Evolutionary conservation across 2,113 vertebrate species (phyloP).

Genomic region (Pelobates fuscus): DNA sequence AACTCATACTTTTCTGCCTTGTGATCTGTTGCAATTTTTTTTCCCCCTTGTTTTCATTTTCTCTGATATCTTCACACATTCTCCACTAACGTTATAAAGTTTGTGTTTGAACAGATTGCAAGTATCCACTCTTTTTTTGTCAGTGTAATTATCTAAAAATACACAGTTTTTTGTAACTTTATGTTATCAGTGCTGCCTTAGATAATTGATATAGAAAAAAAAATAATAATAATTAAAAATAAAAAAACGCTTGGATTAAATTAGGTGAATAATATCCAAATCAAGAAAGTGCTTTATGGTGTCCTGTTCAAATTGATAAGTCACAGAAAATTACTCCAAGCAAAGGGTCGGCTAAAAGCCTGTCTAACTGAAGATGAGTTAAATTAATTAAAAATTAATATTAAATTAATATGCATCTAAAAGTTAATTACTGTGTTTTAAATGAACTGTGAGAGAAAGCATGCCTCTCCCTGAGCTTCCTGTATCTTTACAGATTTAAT

Average conservation of each 20-base stretch:
- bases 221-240: slow-evolving; percentile 54
- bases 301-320: slow-evolving; percentile 57
- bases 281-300: slow-evolving; percentile 49
- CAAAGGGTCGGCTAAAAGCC: slow-evolving; percentile 45
- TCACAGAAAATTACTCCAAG: slow-evolving; percentile 56
- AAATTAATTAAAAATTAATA: background rate
- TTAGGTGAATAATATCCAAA: slow-evolving; percentile 62
- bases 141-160: slow-evolving; percentile 47
- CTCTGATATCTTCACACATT: slow-evolving; percentile 6
- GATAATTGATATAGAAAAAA: slow-evolving; percentile 59
- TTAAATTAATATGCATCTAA: slow-evolving; percentile 9
- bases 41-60: slow-evolving; percentile 15
- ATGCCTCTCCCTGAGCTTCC: too few relatives aligned
- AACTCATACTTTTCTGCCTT: slow-evolving; percentile 39
- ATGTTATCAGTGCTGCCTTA: slow-evolving; percentile 54
- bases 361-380: slow-evolving; percentile 40
- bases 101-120: slow-evolving; percentile 23
- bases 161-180: slow-evolving; percentile 53
- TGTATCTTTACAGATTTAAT: background rate
- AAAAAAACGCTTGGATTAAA: slow-evolving; percentile 53
- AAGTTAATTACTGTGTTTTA: background rate
- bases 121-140: slow-evolving; percentile 11
- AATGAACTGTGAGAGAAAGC: background rate
- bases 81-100: background rate
- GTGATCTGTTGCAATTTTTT: slow-evolving; percentile 52